These are phyloP conservation scores for Petrocephalus schoutedeni DNA, from an alignment of 2,797 vertebrate species.

Conservation along the genomic window DNA sequence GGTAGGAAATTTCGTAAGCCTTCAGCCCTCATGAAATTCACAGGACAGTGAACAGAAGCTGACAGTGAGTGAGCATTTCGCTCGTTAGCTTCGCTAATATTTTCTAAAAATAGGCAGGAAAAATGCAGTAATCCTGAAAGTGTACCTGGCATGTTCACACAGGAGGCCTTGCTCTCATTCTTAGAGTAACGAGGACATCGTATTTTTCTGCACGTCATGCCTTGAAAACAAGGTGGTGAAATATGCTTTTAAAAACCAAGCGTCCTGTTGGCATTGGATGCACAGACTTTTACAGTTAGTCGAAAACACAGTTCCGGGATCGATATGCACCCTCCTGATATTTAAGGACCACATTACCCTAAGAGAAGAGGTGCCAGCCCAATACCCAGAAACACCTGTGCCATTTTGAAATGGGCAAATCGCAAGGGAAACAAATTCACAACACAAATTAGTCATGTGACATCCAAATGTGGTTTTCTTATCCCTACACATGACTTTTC, in stretches of 20 bases:
- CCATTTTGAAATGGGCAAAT: background rate
- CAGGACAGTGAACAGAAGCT: background rate
- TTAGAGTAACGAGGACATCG: background rate
- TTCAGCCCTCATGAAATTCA: background rate
- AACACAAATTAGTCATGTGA: background rate
- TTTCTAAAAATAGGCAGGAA: background rate
- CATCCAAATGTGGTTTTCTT: background rate
- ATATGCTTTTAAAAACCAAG: background rate
- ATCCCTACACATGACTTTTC: background rate
- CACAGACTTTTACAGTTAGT: background rate
- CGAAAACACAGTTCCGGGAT: background rate
- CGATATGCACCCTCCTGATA: background rate
- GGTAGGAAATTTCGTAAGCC: background rate
- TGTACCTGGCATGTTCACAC: background rate
- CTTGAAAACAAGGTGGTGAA: background rate
- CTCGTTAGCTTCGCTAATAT: background rate
- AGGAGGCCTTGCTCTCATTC: background rate
- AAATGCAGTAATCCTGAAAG: background rate
- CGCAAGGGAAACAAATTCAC: background rate
- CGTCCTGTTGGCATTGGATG: background rate
- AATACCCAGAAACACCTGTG: background rate
- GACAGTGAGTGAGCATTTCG: background rate
- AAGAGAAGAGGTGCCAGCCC: background rate
- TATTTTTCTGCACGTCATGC: background rate
- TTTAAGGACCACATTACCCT: background rate